phyloP scores from a whole-genome alignment of 30 jellyfish, hydroid and myxozoan species.

The Aurelia coerulea region DNA sequence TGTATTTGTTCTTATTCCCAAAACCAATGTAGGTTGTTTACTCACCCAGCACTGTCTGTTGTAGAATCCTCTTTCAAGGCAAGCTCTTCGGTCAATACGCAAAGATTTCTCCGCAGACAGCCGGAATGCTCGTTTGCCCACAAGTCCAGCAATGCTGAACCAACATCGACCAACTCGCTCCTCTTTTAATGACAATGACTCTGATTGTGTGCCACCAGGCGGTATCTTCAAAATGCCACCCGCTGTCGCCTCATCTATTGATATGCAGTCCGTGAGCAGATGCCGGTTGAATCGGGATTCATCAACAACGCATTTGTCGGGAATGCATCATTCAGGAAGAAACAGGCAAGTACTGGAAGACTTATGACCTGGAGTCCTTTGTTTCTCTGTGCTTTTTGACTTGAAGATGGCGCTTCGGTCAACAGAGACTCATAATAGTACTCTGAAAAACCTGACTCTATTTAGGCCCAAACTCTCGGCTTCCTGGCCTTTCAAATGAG shows the following conservation, averaged over 20 bases:
- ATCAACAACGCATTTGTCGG: neutral
- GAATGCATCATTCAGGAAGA: neutral
- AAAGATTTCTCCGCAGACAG: neutral
- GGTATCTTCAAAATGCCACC: constrained; percentile 18
- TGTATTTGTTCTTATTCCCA: too few relatives aligned
- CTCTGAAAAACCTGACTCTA: too few relatives aligned
- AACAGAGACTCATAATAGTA: too few relatives aligned
- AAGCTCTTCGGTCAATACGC: constrained; percentile 13
- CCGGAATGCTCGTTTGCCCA: neutral
- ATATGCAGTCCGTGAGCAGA: constrained; percentile 26
- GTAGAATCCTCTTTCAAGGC: too few relatives aligned
- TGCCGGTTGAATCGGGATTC: constrained; percentile 6
- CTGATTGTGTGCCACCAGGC: neutral
- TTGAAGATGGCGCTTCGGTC: too few relatives aligned
- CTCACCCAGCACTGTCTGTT: too few relatives aligned
- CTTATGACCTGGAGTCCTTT: too few relatives aligned
- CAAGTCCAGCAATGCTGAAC: neutral
- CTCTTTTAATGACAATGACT: neutral
- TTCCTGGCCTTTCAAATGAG: too few relatives aligned
- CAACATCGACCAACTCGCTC: neutral
- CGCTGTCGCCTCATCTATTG: constrained; percentile 13
- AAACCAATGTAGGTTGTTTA: too few relatives aligned
- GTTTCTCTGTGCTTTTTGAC: too few relatives aligned
- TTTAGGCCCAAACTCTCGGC: too few relatives aligned
- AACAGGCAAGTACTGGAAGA: neutral